Conservation (phyloP, 1,140 invertebrate genomes). For the Sweltsa coloradensis region DNA sequence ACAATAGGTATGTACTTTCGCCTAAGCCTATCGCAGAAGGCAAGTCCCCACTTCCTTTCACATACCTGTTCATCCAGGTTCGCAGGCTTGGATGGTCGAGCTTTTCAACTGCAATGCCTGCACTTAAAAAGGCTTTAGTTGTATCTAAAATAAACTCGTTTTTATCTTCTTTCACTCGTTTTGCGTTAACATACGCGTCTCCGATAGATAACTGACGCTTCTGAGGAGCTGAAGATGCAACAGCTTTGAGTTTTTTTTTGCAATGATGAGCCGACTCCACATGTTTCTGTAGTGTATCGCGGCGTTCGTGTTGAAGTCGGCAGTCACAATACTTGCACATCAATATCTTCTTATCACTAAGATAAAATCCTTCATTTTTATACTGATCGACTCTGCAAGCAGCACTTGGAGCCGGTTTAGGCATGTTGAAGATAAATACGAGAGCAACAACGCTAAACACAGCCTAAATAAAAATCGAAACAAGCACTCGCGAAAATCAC, state of each 20-base stretch:
- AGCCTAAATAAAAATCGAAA: no score
- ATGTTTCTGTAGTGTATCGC: constrained; percentile 1
- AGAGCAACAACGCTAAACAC: no score
- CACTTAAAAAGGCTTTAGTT: not conserved
- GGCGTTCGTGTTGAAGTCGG: not conserved
- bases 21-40: not conserved
- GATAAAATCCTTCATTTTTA: constrained; percentile 4
- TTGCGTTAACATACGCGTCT: not conserved
- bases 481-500: no score
- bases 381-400: not conserved
- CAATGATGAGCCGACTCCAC: not conserved
- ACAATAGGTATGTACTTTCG: not conserved
- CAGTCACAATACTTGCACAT: constrained; percentile 4
- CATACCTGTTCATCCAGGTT: not conserved
- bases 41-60: not conserved
- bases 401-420: not conserved
- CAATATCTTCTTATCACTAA: constrained; percentile 2
- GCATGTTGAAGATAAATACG: no score
- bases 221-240: not conserved
- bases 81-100: constrained; percentile 1
- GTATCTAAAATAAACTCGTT: not conserved
- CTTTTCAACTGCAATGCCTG: not conserved
- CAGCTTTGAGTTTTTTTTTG: not conserved
- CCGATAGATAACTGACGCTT: not conserved
- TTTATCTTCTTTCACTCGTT: not conserved